Conservation (phyloP, 2,797 vertebrate genomes). For the Tragopan temminckii region DNA sequence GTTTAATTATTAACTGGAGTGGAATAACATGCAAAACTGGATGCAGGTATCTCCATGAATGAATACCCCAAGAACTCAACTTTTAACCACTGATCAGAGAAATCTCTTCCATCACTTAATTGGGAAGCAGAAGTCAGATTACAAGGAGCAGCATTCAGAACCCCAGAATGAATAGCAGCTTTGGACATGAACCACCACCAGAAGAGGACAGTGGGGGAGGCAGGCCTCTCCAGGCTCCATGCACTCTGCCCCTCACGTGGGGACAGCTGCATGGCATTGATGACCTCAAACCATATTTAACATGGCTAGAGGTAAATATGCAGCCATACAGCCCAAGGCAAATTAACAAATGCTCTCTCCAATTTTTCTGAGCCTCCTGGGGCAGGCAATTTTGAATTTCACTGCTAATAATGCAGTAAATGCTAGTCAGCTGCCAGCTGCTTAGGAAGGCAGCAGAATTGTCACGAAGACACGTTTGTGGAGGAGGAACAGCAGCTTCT, state of each 20-base stretch:
- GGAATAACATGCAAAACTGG: neutral
- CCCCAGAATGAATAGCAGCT: neutral
- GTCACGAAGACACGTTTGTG: neutral
- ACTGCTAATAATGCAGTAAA: slow-evolving; percentile 10
- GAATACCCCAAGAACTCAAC: neutral
- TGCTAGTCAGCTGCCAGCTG: slow-evolving; percentile 13
- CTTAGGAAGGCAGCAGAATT: neutral
- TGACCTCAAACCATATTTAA: neutral
- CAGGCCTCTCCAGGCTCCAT: neutral
- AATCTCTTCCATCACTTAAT: neutral
- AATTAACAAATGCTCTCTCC: slow-evolving; percentile 5
- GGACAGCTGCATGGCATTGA: neutral
- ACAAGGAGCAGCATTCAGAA: neutral
- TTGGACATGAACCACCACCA: neutral
- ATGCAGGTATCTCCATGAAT: neutral
- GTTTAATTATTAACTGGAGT: neutral
- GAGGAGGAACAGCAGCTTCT: neutral
- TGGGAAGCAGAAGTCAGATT: neutral
- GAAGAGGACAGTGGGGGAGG: fast-evolving
- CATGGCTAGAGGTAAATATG: neutral
- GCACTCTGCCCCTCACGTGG: fast-evolving
- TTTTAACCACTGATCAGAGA: neutral
- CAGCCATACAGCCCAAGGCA: neutral
- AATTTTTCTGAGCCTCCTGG: neutral
- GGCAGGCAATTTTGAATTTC: neutral